Evolutionary conservation across 1,140 invertebrate genomes (phyloP), one percentile per base, ranked within the genome.

Genomic region (Calosoma granatense): DNA sequence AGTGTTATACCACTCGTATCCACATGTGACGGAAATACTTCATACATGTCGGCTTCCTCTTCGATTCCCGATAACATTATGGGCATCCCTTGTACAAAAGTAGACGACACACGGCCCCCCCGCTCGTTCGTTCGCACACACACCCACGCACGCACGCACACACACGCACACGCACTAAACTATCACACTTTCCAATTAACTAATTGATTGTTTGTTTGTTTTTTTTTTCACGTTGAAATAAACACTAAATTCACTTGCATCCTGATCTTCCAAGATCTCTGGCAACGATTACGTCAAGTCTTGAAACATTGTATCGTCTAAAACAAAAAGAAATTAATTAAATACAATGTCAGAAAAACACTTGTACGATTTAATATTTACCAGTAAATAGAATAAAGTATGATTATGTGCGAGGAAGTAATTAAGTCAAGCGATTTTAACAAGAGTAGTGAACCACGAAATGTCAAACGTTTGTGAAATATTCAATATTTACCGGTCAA

Each of bases 21-120:
- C 59, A 87, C 84, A 71, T 86, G 83, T 26, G 83, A 82, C 57
- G 84, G 80, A 69, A 85, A 87, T 51, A 78, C 81, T 68, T 87
- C 84, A 62, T 85, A 84, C 58, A 83, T 74, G 70, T 86, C n/a
- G 22, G 20, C 11, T 41, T 61, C 64, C 60, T 66, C 64, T 60
- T 67, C 66, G 58, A 67, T 59, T 51, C 60, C 65, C 43, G 63
- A 65, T 57, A 61, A 65, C 68, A 66, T 69, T 60, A 62, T 66
- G 41, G 63, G 61, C 60, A 63, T 63, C 30, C 36, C 56, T 20
- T 54, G n/a, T n/a, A n/a, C n/a, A n/a, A n/a, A 20, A 20, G 53
- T 52, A 4, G 12, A 19, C 2, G 14, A 19, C 39, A 26, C 11
- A 20, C 23, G 26, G 9, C n/a, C n/a, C n/a, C n/a, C n/a, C 21